Conservation (phyloP, 2,888 invertebrate species). For the Thecocarcelia acutangulata region DNA sequence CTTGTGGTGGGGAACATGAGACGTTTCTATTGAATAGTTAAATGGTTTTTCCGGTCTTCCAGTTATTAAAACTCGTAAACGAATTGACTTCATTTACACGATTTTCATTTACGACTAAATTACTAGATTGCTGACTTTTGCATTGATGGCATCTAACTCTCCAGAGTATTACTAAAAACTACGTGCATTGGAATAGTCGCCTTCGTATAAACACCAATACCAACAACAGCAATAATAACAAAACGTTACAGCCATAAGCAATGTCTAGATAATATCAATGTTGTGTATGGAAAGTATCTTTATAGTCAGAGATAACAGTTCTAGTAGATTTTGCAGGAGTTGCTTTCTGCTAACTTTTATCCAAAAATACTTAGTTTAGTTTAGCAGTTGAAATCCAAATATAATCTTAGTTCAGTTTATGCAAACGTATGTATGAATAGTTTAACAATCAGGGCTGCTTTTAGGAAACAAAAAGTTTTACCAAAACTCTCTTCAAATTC, state of each 20-base stretch:
- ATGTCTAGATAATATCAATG: slow-evolving; percentile 10
- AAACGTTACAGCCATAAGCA: slow-evolving; percentile 12
- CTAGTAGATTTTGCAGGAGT: slow-evolving; percentile 27
- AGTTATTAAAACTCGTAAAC: slow-evolving; percentile 66
- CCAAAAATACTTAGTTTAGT: slow-evolving; percentile 24
- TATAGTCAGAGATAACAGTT: slow-evolving; percentile 8
- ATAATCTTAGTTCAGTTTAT: slow-evolving; percentile 38
- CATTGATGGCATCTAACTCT: slow-evolving; percentile 62
- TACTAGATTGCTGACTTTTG: slow-evolving; percentile 65
- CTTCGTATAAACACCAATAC: slow-evolving; percentile 20
- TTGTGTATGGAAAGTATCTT: slow-evolving; percentile 13
- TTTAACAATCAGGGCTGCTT: no score
- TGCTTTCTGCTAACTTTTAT: slow-evolving; percentile 2
- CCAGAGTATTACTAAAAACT: slow-evolving; percentile 62
- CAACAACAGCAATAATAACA: no score
- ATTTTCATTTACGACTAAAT: slow-evolving; percentile 68
- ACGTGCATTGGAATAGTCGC: slow-evolving; percentile 64
- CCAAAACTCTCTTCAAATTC: no score
- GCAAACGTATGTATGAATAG: slow-evolving; percentile 7
- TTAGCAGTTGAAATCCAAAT: slow-evolving; percentile 46
- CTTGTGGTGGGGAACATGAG: slow-evolving; percentile 9
- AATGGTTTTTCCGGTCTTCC: slow-evolving; percentile 60
- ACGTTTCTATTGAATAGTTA: slow-evolving; percentile 51
- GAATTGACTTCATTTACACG: slow-evolving; percentile 69
- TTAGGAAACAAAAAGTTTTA: no score